Evolutionary conservation across 2,797 vertebrate species (phyloP).

Genomic region (Hyperoplus lanceolatus): DNA sequence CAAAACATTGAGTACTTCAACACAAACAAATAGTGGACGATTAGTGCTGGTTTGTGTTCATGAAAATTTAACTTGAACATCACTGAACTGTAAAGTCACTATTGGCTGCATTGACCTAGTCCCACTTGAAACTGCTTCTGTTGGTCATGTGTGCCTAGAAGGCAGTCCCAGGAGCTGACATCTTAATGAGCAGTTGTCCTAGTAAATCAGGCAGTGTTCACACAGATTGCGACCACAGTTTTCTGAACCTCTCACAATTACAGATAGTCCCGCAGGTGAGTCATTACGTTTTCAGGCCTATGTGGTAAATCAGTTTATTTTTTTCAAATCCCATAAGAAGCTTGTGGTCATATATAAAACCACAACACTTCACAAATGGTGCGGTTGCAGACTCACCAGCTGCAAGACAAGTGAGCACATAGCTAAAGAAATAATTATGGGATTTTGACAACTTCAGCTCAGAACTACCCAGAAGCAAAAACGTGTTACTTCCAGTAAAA

Average conservation of each 20-base stretch:
- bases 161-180: neutral
- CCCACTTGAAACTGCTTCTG: neutral
- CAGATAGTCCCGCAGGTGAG: neutral
- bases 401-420: neutral
- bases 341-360: neutral
- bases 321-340: too few relatives aligned
- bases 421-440: neutral
- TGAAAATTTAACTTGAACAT: neutral
- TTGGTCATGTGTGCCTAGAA: neutral
- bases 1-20: neutral
- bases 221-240: neutral
- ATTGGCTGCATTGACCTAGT: neutral
- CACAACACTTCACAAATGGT: neutral
- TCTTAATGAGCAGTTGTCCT: neutral
- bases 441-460: neutral
- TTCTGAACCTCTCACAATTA: neutral
- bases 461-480: neutral
- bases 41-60: neutral
- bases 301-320: too few relatives aligned
- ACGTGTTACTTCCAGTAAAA: neutral
- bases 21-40: neutral
- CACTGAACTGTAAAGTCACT: constrained; percentile 1
- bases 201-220: neutral
- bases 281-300: neutral
- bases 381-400: neutral